phyloP scores from a whole-genome alignment of 2,797 vertebrate species.

The Australoheros facetus region DNA sequence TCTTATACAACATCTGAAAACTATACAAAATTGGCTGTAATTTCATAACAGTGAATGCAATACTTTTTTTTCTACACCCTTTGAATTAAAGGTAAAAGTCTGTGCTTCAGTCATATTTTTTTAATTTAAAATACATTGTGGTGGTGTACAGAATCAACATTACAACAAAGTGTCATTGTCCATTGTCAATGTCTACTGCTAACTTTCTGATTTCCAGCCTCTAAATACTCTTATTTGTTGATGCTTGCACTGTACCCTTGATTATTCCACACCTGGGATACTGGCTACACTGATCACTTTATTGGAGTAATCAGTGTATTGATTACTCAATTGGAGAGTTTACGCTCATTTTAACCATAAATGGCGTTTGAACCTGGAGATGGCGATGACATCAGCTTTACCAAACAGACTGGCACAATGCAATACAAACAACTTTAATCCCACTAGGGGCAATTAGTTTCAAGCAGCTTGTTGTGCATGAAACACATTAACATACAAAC shows the following conservation, averaged over 20 bases:
- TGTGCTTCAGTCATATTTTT: no score
- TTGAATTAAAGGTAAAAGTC: no score
- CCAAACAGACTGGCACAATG: background rate
- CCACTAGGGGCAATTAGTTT: slow-evolving; percentile 1
- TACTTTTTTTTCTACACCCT: no score
- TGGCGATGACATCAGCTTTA: background rate
- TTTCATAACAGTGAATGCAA: no score
- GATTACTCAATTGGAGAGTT: background rate
- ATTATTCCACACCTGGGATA: background rate
- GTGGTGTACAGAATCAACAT: background rate
- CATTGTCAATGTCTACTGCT: background rate
- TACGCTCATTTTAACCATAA: background rate
- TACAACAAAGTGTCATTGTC: background rate
- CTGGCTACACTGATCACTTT: background rate
- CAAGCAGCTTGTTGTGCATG: slow-evolving; percentile 14
- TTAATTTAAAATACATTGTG: no score
- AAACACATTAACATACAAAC: slow-evolving; percentile 15
- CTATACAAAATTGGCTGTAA: no score
- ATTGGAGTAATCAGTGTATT: background rate
- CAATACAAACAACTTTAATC: slow-evolving; percentile 24
- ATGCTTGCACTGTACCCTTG: background rate
- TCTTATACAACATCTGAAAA: no score
- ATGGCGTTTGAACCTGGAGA: background rate
- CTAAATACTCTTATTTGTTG: background rate
- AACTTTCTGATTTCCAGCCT: background rate